Percentiles rank a stretch among this genome's conserved stretches.
These are phyloP conservation scores for Drosophila colorata DNA, from an alignment of 2,888 invertebrate genomes.

Conservation along the genomic window DNA sequence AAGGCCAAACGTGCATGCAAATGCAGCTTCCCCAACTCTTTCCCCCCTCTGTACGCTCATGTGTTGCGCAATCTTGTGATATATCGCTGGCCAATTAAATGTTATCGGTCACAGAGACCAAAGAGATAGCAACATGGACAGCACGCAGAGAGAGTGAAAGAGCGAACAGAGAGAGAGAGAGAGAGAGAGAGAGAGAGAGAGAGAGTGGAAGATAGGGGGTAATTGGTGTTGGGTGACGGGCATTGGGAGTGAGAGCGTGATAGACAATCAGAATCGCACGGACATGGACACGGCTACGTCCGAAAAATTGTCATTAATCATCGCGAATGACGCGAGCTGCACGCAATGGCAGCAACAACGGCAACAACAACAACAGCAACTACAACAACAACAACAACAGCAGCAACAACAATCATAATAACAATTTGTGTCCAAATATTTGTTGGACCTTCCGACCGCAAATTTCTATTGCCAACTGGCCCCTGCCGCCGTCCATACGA, in stretches of 20 bases:
- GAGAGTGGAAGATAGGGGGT: background rate
- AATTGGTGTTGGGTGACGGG: too few species aligned
- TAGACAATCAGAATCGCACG: conserved; percentile 39
- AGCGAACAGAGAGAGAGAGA: too few species aligned
- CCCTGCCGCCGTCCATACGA: background rate
- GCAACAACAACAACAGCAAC: conserved; percentile 12
- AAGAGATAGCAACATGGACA: conserved; percentile 25
- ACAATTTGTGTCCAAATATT: conserved; percentile 77
- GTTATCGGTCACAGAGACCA: conserved; percentile 70
- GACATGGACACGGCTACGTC: conserved; percentile 55
- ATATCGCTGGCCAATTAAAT: conserved; percentile 78
- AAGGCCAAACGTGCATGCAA: conserved; percentile 24
- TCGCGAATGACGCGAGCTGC: conserved; percentile 60
- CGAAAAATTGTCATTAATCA: conserved; percentile 75
- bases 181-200: background rate
- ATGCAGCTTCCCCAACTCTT: background rate
- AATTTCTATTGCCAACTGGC: conserved; percentile 53
- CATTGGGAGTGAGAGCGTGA: conserved; percentile 5
- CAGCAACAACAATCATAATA: conserved; percentile 61
- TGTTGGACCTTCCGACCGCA: conserved; percentile 57
- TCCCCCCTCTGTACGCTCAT: conserved; percentile 1
- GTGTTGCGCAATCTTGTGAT: conserved; percentile 67
- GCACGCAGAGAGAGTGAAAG: background rate
- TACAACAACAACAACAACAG: conserved; percentile 14
- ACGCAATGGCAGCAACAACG: conserved; percentile 51